Evolutionary conservation across 2,888 invertebrate genomes (phyloP).

Genomic region (Eledone cirrhosa): DNA sequence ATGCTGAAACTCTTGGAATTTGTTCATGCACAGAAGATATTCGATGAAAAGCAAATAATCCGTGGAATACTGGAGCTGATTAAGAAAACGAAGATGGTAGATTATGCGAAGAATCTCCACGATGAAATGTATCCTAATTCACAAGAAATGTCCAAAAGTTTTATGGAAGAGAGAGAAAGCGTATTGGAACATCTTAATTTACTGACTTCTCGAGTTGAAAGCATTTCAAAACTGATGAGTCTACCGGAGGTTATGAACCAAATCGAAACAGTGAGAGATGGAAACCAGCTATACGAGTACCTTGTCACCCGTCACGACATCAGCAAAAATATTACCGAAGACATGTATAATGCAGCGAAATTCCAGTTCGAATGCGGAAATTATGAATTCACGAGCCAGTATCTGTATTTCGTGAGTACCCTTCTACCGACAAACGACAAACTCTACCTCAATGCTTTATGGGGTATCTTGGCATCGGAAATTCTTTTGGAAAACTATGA

Average conservation of each 20-base stretch:
- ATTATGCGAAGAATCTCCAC: conserved; percentile 96
- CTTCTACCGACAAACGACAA: conserved; percentile 66
- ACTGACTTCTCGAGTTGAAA: conserved; percentile 86
- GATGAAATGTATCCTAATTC: conserved; percentile 82
- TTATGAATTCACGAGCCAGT: conserved; percentile 93
- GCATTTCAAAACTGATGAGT: conserved; percentile 87
- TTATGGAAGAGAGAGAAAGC: conserved; percentile 80
- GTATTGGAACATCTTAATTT: conserved; percentile 87
- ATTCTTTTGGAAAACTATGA: conserved; percentile 87
- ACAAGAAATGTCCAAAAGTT: conserved; percentile 83
- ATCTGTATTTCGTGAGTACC: conserved; percentile 93
- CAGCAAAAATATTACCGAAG: conserved; percentile 89
- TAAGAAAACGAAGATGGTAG: conserved; percentile 98
- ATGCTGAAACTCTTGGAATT: conserved; percentile 97
- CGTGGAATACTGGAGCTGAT: conserved; percentile 93
- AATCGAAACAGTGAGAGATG: conserved; percentile 90
- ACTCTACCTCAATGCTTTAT: conserved; percentile 79
- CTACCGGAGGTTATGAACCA: conserved; percentile 88
- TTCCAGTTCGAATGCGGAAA: conserved; percentile 99
- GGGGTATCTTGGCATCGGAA: conserved; percentile 71
- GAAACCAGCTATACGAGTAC: conserved; percentile 89
- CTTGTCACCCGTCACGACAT: conserved; percentile 88
- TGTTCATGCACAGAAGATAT: conserved; percentile 94
- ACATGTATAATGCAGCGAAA: conserved; percentile 93
- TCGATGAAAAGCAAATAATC: conserved; percentile 89